These are phyloP conservation scores for Actinemys pallida DNA, from an alignment of 2,113 vertebrate species.

Conservation along the genomic window DNA sequence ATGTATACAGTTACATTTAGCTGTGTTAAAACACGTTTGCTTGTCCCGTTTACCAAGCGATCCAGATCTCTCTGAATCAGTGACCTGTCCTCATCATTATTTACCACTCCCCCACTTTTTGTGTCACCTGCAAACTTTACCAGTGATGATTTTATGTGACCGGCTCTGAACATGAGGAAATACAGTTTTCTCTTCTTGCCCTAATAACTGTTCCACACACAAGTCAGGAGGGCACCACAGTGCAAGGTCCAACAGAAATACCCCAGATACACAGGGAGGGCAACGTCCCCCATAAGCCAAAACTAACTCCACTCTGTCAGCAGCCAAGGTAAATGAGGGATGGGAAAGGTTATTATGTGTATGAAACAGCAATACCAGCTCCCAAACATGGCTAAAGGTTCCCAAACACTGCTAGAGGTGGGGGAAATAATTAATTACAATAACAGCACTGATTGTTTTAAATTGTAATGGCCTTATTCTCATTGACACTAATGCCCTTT, in stretches of 20 bases:
- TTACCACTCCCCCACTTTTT: neutral
- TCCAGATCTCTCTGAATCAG: neutral
- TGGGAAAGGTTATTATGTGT: neutral
- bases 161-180: fast-evolving
- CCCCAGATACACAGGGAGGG: neutral
- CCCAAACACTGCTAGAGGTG: too few species aligned
- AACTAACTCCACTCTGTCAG: neutral
- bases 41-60: neutral
- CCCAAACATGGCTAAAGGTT: neutral
- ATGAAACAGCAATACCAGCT: neutral
- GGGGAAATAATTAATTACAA: neutral
- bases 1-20: neutral
- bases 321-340: neutral
- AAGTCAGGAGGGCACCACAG: neutral
- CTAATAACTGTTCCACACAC: neutral
- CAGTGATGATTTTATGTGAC: neutral
- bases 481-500: neutral
- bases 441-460: neutral
- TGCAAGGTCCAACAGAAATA: fast-evolving
- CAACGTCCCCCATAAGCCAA: neutral
- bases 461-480: neutral
- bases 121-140: neutral
- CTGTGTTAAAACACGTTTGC: neutral
- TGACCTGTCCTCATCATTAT: neutral
- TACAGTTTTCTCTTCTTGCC: neutral